phyloP scores from a whole-genome alignment of 2,888 invertebrate species.

The Proisotoma minuta region DNA sequence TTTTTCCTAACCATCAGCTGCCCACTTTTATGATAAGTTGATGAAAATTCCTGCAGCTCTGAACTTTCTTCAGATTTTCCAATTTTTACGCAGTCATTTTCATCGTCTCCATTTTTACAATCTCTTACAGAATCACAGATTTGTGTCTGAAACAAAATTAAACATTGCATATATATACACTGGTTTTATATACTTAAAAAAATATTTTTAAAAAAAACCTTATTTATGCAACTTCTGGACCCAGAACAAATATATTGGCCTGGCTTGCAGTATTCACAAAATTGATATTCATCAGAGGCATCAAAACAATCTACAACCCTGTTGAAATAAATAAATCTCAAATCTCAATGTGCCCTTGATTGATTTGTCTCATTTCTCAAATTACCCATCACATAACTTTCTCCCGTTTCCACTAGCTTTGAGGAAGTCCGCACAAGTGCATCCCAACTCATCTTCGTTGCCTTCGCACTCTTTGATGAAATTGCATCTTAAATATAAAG shows the following conservation, averaged over 20 bases:
- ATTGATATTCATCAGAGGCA: conserved; percentile 69
- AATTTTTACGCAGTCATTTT: conserved; percentile 67
- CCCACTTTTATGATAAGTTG: conserved; percentile 52
- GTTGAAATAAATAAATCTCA: background rate
- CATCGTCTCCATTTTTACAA: conserved; percentile 71
- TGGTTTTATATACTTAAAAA: background rate
- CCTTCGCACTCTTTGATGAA: conserved; percentile 49
- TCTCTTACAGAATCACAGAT: conserved; percentile 54
- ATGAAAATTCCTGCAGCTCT: conserved; percentile 52
- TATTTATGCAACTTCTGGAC: conserved; percentile 61
- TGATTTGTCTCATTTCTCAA: too few species aligned
- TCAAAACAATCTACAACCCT: conserved; percentile 73
- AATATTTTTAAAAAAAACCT: too few species aligned
- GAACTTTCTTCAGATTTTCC: conserved; percentile 59
- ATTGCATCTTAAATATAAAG: conserved; percentile 47
- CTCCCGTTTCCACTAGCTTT: conserved; percentile 64
- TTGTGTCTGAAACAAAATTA: conserved; percentile 17
- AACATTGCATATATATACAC: background rate
- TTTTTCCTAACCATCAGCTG: conserved; percentile 68
- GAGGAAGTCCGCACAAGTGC: conserved; percentile 71
- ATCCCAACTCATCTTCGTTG: conserved; percentile 65
- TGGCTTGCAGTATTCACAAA: conserved; percentile 59
- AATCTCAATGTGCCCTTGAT: too few species aligned
- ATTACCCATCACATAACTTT: conserved; percentile 67
- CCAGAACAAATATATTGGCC: conserved; percentile 71